Conservation (phyloP, 92 coral and sea anemone species). For the Hydrozoanthus gracilis region DNA sequence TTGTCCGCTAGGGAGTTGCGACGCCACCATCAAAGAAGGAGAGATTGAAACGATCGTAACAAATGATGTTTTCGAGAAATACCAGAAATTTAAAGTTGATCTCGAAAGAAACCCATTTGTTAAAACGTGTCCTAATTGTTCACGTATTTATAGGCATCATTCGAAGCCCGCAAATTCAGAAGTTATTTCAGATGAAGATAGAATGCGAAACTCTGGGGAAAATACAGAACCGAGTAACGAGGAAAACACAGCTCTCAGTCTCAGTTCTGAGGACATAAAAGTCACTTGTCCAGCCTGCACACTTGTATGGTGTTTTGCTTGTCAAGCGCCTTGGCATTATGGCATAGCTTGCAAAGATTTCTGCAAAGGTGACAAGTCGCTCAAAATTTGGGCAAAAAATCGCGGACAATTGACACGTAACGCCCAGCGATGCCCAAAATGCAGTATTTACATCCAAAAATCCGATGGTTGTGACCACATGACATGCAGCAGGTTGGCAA, state of each 20-base stretch:
- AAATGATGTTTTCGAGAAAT: slow-evolving; percentile 65
- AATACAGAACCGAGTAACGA: slow-evolving; percentile 13
- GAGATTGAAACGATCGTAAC: slow-evolving; percentile 64
- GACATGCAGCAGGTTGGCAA: slow-evolving; percentile 78
- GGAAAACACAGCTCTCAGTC: slow-evolving; percentile 30
- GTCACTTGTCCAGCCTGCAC: slow-evolving; percentile 81
- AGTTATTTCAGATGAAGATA: neutral
- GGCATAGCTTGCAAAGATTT: slow-evolving; percentile 84
- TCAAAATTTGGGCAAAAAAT: slow-evolving; percentile 91
- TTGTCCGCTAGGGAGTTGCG: slow-evolving; percentile 87
- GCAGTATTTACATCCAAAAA: slow-evolving; percentile 82
- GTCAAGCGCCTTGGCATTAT: slow-evolving; percentile 92
- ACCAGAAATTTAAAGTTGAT: slow-evolving; percentile 76
- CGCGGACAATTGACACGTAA: slow-evolving; percentile 77
- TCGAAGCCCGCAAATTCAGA: neutral
- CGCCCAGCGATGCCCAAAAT: slow-evolving; percentile 87
- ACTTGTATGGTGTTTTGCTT: slow-evolving; percentile 85
- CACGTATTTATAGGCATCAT: slow-evolving; percentile 70
- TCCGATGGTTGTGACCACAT: slow-evolving; percentile 90
- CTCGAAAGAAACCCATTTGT: slow-evolving; percentile 77
- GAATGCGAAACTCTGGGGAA: neutral
- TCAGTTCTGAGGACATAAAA: slow-evolving; percentile 56
- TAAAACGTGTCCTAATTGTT: slow-evolving; percentile 90
- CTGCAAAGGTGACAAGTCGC: slow-evolving; percentile 80
- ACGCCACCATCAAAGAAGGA: slow-evolving; percentile 61